Percentiles rank a stretch among this genome's conserved stretches.
Evolutionary conservation across 1,140 invertebrate genomes (phyloP).

Genomic region (Pachyrhynchus sulphureomaculatus): DNA sequence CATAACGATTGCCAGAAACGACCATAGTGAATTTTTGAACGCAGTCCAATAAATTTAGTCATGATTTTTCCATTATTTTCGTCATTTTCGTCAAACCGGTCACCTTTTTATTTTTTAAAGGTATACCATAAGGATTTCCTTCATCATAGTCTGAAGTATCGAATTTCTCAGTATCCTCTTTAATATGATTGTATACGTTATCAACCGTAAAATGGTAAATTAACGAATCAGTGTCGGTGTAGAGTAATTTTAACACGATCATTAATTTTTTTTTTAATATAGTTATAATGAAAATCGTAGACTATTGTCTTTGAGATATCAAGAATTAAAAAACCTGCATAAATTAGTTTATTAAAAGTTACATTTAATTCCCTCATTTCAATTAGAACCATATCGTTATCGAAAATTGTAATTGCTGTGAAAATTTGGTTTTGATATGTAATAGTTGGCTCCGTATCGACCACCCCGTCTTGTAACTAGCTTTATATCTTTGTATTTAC

Average conservation of each 20-base stretch:
- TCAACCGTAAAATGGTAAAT: slow-evolving; percentile 31
- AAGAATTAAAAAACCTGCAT: slow-evolving; percentile 50
- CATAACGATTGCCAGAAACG: too few relatives aligned
- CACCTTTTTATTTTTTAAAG: too few relatives aligned
- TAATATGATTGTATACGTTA: slow-evolving; percentile 34
- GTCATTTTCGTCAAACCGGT: too few relatives aligned
- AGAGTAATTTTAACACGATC: slow-evolving; percentile 32
- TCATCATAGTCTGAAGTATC: slow-evolving; percentile 40
- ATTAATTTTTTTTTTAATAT: slow-evolving; percentile 28
- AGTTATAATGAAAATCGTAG: slow-evolving; percentile 38
- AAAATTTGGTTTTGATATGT: neutral
- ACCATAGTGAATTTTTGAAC: too few relatives aligned
- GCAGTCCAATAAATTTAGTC: too few relatives aligned
- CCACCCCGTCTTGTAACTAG: slow-evolving; percentile 38
- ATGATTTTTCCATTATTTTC: too few relatives aligned
- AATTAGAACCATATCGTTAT: slow-evolving; percentile 48
- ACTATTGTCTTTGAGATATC: slow-evolving; percentile 43
- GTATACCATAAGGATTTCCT: slow-evolving; percentile 35
- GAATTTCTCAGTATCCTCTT: slow-evolving; percentile 29
- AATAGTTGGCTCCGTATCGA: neutral
- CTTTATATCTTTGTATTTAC: slow-evolving; percentile 47
- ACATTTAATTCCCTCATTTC: slow-evolving; percentile 45
- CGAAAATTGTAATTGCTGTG: slow-evolving; percentile 34
- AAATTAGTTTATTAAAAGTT: slow-evolving; percentile 50
- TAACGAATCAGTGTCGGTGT: slow-evolving; percentile 41